Base-by-base conservation (phyloP, 2,888 invertebrate genomes). In the Omphaloscelis lunosa region DNA sequence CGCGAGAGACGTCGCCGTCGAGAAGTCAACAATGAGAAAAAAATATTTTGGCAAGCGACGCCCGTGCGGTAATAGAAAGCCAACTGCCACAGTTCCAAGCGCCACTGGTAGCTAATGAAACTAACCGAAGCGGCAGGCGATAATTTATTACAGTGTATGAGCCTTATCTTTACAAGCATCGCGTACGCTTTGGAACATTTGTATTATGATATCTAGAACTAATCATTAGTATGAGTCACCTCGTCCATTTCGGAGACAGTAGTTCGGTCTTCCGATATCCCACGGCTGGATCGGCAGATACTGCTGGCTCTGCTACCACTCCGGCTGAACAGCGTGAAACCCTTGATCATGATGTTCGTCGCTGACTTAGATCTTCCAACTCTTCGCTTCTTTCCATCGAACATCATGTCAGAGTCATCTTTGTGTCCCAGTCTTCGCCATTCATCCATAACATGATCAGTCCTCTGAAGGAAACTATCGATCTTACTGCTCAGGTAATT, bases 361-460 rank as follows among this genome's bases (percentile, higher is more conserved):
- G 98, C 98, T 84, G 98, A 98, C 83, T 97, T 97, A 2, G 98
- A 98, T 89, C 97, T 97, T 8, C 97, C 97, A 58, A 97, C 89
- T 84, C 96, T 96, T 67, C 94, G 91, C 78, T 93, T 95, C 73
- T 90, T 92, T 23, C 93, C 93, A 78, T 93, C 92, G 63, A 91
- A 94, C 84, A 95, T 95, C 89, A 92, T 91, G 81, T 96, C 95
- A 48, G 95, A 93, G 76, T 97, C 97, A 84, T 97, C 97, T 86
- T 96, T 97, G 74, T 97, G 97, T 0, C 98, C 98, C 70, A 98
- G 89, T 82, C 98, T 97, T 76, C 97, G 97, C 99, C 99, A 99
- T 91, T 99, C 98, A 90, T 99, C 98, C 97, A 98, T 98, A 0
- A 99, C 98, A 93, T 99, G 99, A 94, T 99, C 99, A 6, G 99